Percentiles rank a stretch among this genome's conserved stretches.
Evolutionary conservation across 2,113 vertebrate species (phyloP).

Genomic region (Peromyscus maniculatus): DNA sequence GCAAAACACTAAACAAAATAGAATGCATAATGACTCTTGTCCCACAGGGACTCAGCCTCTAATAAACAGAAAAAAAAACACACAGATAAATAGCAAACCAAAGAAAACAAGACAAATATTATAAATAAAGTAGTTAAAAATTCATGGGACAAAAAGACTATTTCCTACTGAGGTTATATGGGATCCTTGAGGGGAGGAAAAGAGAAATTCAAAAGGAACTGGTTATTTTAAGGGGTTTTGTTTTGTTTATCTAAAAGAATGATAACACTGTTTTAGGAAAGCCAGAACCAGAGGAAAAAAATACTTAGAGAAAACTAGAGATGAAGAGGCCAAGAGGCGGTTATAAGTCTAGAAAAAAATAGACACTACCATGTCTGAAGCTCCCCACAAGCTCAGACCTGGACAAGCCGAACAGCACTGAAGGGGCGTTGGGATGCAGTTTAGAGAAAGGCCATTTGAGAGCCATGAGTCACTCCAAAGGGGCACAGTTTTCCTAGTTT

Average conservation of each 20-base stretch:
- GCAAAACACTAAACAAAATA: not conserved
- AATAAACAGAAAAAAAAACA: slow-evolving; percentile 46
- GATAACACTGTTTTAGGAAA: not conserved
- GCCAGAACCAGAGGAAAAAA: not conserved
- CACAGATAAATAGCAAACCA: not conserved
- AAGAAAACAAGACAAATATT: slow-evolving; percentile 32
- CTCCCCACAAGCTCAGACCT: not conserved
- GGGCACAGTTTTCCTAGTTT: not conserved
- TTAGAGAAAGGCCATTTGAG: not conserved
- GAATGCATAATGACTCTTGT: slow-evolving; percentile 12
- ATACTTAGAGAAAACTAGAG: slow-evolving; percentile 2
- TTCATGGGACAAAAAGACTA: not conserved
- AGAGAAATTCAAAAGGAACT: not conserved
- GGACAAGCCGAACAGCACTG: not conserved
- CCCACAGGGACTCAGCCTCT: not conserved
- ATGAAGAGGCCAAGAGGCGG: not conserved
- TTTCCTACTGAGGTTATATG: not conserved
- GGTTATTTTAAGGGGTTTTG: not conserved
- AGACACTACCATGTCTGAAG: not conserved
- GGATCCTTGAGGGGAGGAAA: not conserved
- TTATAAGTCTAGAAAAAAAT: not conserved
- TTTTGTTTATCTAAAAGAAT: not conserved
- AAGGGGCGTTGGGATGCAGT: not conserved
- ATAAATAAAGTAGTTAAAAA: slow-evolving; percentile 33
- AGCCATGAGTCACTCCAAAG: not conserved